These are phyloP conservation scores for Protobothrops mucrosquamatus DNA, from an alignment of 2,113 vertebrate genomes.

Conservation along the genomic window DNA sequence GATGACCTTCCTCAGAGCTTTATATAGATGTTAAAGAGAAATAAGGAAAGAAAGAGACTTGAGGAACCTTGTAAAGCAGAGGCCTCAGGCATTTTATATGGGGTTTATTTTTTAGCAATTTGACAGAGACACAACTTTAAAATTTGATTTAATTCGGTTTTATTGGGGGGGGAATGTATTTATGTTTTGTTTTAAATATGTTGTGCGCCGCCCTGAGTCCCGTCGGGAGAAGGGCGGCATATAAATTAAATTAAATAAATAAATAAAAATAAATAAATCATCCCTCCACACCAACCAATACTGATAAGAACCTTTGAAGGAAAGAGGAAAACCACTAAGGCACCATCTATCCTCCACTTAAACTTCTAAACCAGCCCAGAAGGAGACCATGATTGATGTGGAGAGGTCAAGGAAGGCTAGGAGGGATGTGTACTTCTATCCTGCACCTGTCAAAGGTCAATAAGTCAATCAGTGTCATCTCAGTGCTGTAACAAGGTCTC, in stretches of 20 bases:
- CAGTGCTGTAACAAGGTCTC: neutral
- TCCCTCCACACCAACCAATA: neutral
- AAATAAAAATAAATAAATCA: no score
- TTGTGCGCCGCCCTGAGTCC: no score
- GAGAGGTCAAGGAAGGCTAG: neutral
- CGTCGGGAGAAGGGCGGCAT: no score
- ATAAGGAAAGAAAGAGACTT: neutral
- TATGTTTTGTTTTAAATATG: no score
- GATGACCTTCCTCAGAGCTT: neutral
- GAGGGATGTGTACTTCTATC: neutral
- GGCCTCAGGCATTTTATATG: no score
- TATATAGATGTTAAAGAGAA: neutral
- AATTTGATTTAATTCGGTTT: no score
- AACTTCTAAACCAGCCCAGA: neutral
- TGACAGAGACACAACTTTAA: no score
- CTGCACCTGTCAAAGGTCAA: neutral
- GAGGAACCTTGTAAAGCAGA: neutral
- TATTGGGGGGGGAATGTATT: no score
- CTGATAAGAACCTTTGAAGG: neutral
- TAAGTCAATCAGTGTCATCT: neutral
- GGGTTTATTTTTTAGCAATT: no score
- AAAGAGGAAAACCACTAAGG: neutral
- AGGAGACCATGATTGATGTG: neutral
- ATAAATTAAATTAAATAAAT: no score
- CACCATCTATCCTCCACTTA: neutral